Percentiles rank a stretch among this genome's conserved stretches.
Evolutionary conservation across 1,140 invertebrate species (phyloP).

Genomic region (Rhopalosiphum maidis): DNA sequence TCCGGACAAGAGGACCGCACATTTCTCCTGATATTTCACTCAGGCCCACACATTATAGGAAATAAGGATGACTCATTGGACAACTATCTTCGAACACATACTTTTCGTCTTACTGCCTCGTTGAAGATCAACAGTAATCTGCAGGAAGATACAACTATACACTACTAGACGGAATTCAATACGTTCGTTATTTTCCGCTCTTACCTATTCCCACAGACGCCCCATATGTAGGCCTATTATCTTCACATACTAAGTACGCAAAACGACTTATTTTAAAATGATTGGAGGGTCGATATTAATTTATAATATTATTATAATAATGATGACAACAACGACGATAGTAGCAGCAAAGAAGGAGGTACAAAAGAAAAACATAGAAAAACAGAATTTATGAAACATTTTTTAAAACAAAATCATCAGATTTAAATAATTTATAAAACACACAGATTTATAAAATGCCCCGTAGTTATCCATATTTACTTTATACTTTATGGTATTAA

Average conservation of each 20-base stretch:
- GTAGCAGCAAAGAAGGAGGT: no score
- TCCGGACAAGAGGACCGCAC: not conserved
- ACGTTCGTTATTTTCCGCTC: not conserved
- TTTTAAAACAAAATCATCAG: not conserved
- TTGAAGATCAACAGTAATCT: not conserved
- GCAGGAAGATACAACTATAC: not conserved
- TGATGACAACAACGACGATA: not conserved
- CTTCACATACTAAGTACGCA: not conserved
- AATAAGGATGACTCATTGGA: not conserved
- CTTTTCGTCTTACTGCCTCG: not conserved
- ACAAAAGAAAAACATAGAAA: not conserved
- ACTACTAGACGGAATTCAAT: not conserved
- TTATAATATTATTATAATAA: slow-evolving; percentile 22
- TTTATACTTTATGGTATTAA: not conserved
- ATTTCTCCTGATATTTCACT: not conserved
- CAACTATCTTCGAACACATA: not conserved
- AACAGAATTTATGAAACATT: not conserved
- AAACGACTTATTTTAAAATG: not conserved
- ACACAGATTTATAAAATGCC: not conserved
- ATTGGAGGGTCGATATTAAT: not conserved
- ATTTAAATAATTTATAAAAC: not conserved
- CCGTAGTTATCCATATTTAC: not conserved
- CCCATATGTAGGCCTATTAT: not conserved
- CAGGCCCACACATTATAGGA: not conserved
- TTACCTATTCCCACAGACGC: not conserved